Conservation (phyloP, 2,113 vertebrate genomes). For the Urocolius indicus region DNA sequence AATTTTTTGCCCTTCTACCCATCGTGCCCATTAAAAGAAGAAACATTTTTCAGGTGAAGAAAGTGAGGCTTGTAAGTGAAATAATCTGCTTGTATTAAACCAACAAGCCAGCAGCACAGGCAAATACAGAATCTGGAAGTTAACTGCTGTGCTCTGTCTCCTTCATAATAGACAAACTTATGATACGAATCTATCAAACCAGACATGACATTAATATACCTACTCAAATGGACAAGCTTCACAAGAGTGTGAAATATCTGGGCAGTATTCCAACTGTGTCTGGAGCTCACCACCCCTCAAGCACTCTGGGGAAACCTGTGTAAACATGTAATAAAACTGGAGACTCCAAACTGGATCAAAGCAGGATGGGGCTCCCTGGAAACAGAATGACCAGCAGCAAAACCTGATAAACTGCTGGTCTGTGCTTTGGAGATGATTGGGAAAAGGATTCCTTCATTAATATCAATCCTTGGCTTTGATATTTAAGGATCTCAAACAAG, state of each 20-base stretch:
- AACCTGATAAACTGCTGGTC: conserved; percentile 25
- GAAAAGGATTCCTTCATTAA: conserved; percentile 9
- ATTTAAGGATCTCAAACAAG: conserved; percentile 34
- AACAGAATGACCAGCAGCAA: conserved; percentile 57
- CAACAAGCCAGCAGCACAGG: conserved; percentile 52
- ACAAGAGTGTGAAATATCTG: conserved; percentile 68
- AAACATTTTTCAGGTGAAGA: conserved; percentile 33
- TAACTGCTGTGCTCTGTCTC: conserved; percentile 49
- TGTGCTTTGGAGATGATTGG: not conserved
- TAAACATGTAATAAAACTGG: conserved; percentile 68
- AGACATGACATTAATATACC: conserved; percentile 64
- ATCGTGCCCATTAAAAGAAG: conserved; percentile 2
- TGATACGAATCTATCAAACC: conserved; percentile 54
- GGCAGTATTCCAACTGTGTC: conserved; percentile 63
- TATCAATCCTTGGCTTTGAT: not conserved
- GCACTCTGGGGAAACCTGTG: conserved; percentile 65
- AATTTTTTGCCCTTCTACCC: conserved; percentile 36
- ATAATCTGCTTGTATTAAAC: conserved; percentile 9
- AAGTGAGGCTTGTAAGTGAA: conserved; percentile 11
- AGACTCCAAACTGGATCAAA: conserved; percentile 56
- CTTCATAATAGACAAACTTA: conserved; percentile 23
- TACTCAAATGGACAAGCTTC: conserved; percentile 65
- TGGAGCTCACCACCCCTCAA: conserved; percentile 64
- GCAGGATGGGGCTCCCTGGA: conserved; percentile 44
- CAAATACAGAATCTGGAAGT: conserved; percentile 37